A percentile compares a stretch with the other conserved stretches of the same genome.
Evolutionary conservation across 2,888 invertebrate genomes (phyloP).

Genomic region (Fragum whitleyi): DNA sequence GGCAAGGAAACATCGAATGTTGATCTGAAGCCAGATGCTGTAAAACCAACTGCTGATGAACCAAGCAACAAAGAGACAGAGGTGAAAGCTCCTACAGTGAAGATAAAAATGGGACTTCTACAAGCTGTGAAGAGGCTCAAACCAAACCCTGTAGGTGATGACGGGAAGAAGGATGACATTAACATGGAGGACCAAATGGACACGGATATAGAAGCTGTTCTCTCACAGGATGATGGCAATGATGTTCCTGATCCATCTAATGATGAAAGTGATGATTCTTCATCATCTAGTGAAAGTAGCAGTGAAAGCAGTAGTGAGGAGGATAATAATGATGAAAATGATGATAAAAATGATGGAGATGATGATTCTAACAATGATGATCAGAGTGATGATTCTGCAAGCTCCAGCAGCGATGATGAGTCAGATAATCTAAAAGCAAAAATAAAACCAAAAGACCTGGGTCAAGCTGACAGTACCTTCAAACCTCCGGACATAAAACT

Average conservation of each 20-base stretch:
- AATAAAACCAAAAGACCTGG: neutral
- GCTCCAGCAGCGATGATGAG: conserved; percentile 14
- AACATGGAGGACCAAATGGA: conserved; percentile 13
- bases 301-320: conserved; percentile 9
- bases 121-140: conserved; percentile 57
- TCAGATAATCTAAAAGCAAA: conserved; percentile 7
- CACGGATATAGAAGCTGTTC: neutral
- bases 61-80: neutral
- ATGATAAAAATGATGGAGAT: conserved; percentile 30
- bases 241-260: conserved; percentile 30
- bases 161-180: conserved; percentile 27
- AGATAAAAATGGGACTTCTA: conserved; percentile 63
- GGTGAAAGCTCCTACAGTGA: conserved; percentile 51
- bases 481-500: conserved; percentile 20
- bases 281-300: conserved; percentile 33
- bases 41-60: neutral
- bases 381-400: conserved; percentile 7
- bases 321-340: conserved; percentile 19
- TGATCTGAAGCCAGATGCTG: conserved; percentile 8
- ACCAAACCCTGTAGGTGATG: conserved; percentile 15
- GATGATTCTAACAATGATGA: conserved; percentile 34
- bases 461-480: neutral
- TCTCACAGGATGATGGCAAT: conserved; percentile 41
- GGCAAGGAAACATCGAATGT: neutral
- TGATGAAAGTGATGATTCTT: conserved; percentile 30